Evolutionary conservation across 2,113 vertebrate genomes (phyloP), one percentile per base, ranked within the genome.

Genomic region (Lathamus discolor): DNA sequence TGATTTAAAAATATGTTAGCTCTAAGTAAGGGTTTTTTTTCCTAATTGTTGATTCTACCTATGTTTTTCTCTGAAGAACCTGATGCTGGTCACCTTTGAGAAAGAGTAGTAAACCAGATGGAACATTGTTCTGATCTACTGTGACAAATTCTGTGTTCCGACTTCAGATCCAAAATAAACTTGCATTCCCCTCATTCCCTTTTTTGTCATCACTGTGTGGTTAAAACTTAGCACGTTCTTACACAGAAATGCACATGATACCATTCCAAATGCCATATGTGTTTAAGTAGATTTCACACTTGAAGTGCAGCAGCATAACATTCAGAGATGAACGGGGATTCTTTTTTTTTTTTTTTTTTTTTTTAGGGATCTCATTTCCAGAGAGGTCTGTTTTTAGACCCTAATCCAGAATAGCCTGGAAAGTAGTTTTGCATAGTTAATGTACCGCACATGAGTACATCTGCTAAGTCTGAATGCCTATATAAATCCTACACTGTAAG

Each of bases 381-480:
- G 83, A 95, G 68, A 75, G 67, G 74, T 61, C 69, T 92, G 33
- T 57, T 88, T 91, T 69, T 84, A 93, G 74, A 91, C 69, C 37
- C 33, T 95, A 94, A 96, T 75, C 80, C 69, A 76, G 79, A 84
- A 77, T 76, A 82, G n/a, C 20, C 46, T 61, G 93, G 70, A 66
- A 93, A 90, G 87, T 81, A 83, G 86, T 83, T 90, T 74, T 85
- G 70, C 94, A 82, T 49, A 86, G 61, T 49, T 83, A 87, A 79
- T 62, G 86, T 82, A 37, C n/a, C 3, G 11, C 35, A 88, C 5
- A 5, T 80, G 89, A 95, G 55, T 64, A 46, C 61, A 79, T 90
- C 69, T 93, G 70, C 93, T 91, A 92, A 95, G 67, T 88, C 79
- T 72, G 61, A 91, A 87, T 8, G 43, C 57, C 84, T 85, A 29